Percentiles rank a stretch among this genome's conserved stretches.
Conservation (phyloP, 2,113 vertebrate genomes). For the Rallus limicola region DNA sequence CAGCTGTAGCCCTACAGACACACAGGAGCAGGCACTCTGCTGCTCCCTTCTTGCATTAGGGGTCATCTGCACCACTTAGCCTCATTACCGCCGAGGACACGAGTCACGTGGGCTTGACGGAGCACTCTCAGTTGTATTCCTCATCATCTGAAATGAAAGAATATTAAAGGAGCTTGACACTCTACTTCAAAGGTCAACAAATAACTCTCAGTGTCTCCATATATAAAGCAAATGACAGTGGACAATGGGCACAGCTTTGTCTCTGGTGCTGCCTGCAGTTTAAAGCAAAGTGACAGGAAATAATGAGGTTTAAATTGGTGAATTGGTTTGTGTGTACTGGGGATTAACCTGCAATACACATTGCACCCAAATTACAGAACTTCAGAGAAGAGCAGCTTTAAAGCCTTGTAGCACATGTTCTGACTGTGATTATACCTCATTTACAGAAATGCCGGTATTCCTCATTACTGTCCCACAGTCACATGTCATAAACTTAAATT, state of each 20-base stretch:
- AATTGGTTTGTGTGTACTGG: constrained; percentile 18
- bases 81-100: background rate
- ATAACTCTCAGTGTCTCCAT: constrained; percentile 36
- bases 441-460: background rate
- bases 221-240: constrained; percentile 45
- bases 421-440: background rate
- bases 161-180: constrained; percentile 58
- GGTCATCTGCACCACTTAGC: constrained; percentile 40
- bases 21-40: background rate
- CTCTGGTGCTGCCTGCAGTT: background rate
- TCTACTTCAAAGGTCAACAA: constrained; percentile 58
- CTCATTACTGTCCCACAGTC: background rate
- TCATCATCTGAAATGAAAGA: constrained; percentile 49
- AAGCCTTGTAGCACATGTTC: background rate
- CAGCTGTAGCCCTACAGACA: background rate
- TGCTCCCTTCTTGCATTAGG: background rate
- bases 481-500: background rate
- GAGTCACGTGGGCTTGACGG: background rate
- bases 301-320: constrained; percentile 62
- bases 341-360: constrained; percentile 27
- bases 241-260: constrained; percentile 22
- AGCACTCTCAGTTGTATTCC: constrained; percentile 19
- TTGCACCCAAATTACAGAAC: constrained; percentile 14
- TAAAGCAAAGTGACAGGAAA: constrained; percentile 56
- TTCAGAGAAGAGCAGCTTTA: background rate